A percentile compares a stretch with the other conserved stretches of the same genome.
These are phyloP conservation scores for Cyclophora punctaria DNA, from an alignment of 2,888 invertebrate species.

Conservation along the genomic window DNA sequence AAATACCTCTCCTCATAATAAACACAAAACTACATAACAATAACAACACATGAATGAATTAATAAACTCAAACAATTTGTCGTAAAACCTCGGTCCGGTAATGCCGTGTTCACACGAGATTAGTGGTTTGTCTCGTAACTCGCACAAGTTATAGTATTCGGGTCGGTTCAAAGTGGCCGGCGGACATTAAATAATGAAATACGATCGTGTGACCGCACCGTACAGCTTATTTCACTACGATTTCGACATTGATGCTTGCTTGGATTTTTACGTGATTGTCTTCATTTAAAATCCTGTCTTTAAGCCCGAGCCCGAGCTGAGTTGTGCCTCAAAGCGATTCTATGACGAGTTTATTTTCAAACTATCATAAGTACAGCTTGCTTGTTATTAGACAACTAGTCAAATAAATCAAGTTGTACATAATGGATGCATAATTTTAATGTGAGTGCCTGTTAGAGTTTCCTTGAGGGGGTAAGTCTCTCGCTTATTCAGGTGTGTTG, in stretches of 20 bases:
- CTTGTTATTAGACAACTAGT: no score
- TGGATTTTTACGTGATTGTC: slow-evolving; percentile 24
- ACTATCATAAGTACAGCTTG: no score
- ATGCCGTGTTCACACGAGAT: slow-evolving; percentile 46
- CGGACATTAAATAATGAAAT: slow-evolving; percentile 65
- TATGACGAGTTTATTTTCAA: no score
- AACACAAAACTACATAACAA: slow-evolving; percentile 4
- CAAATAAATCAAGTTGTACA: no score
- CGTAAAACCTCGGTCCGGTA: slow-evolving; percentile 42
- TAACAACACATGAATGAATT: slow-evolving; percentile 24
- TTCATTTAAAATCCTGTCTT: no score
- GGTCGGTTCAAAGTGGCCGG: slow-evolving; percentile 68
- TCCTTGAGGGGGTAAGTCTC: no score
- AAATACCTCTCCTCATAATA: no score
- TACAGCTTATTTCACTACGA: slow-evolving; percentile 55
- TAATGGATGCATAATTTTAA: no score
- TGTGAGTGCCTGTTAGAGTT: no score
- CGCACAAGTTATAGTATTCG: slow-evolving; percentile 68
- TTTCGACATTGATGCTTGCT: slow-evolving; percentile 35
- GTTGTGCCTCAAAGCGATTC: no score
- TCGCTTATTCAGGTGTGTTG: no score
- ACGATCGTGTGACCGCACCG: slow-evolving; percentile 53
- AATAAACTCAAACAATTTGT: slow-evolving; percentile 39
- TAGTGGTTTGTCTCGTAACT: slow-evolving; percentile 58
- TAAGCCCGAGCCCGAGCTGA: no score